Percentiles rank a stretch among this genome's conserved stretches.
Conservation (phyloP, 1,140 invertebrate genomes). For the Augochlora pura region DNA sequence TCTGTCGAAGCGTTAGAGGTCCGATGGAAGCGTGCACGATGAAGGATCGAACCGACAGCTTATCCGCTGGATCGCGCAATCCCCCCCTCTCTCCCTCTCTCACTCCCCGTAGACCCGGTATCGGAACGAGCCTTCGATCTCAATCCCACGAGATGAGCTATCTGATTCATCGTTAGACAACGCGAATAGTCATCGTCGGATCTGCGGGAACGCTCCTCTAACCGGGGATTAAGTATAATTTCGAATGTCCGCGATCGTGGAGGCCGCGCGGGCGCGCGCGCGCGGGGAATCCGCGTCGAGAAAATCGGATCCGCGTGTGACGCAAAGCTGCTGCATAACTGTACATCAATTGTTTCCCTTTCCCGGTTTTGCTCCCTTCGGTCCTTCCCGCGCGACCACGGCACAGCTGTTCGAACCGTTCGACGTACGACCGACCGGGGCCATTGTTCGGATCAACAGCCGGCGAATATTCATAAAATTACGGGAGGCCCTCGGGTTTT, state of each 20-base stretch:
- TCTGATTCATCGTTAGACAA: constrained; percentile 39
- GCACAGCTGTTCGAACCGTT: neutral
- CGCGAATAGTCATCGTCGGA: constrained; percentile 23
- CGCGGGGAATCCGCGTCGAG: constrained; percentile 2
- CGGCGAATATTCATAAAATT: constrained; percentile 44
- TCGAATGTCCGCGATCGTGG: constrained; percentile 26
- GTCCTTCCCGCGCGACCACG: no score
- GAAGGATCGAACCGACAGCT: neutral
- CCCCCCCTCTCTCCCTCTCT: no score
- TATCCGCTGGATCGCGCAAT: neutral
- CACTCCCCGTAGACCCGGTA: neutral
- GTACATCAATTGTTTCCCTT: constrained; percentile 44
- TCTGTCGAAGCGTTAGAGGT: no score
- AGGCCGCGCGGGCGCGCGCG: neutral
- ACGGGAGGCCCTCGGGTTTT: constrained; percentile 10
- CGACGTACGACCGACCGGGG: neutral
- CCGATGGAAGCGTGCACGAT: no score
- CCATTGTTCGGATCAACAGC: constrained; percentile 56
- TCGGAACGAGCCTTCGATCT: neutral
- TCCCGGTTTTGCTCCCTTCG: neutral
- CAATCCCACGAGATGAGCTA: constrained; percentile 7
- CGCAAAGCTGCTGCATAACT: constrained; percentile 40
- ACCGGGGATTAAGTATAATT: constrained; percentile 54
- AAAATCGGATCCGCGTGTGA: constrained; percentile 34
- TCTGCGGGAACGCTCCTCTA: constrained; percentile 41